Percentiles rank a stretch among this genome's conserved stretches.
These are phyloP conservation scores for Mastigias papua DNA, from an alignment of 30 jellyfish, hydroid and myxozoan genomes.

Conservation along the genomic window DNA sequence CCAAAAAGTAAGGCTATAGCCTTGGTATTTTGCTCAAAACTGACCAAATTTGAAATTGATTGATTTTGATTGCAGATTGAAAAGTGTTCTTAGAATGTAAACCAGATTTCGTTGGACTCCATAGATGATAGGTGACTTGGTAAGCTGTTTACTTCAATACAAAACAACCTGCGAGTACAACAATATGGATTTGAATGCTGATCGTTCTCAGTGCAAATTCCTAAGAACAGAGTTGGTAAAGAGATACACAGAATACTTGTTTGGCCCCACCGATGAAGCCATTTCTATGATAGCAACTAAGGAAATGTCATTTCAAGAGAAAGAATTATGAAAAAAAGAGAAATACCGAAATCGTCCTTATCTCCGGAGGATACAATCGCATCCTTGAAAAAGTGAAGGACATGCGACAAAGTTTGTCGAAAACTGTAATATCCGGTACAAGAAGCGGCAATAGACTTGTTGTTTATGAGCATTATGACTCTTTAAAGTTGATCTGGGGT, in stretches of 20 bases:
- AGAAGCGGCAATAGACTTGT: slow-evolving; percentile 66
- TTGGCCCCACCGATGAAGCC: slow-evolving; percentile 10
- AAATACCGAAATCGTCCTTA: slow-evolving; percentile 21
- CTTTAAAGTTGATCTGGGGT: slow-evolving; percentile 54
- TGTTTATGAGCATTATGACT: slow-evolving; percentile 54
- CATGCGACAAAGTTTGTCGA: slow-evolving; percentile 60
- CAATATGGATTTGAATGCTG: slow-evolving; percentile 43
- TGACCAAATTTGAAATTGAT: too few species aligned
- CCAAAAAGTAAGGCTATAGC: too few species aligned
- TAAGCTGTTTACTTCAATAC: slow-evolving; percentile 2
- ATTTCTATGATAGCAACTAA: slow-evolving; percentile 14
- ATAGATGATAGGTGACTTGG: slow-evolving; percentile 31
- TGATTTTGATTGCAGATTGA: too few species aligned
- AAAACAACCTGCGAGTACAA: slow-evolving; percentile 9
- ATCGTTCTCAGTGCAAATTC: slow-evolving; percentile 1
- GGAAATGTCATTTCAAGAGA: slow-evolving; percentile 17
- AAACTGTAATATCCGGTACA: slow-evolving; percentile 72
- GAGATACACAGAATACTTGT: slow-evolving; percentile 10
- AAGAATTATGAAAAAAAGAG: slow-evolving; percentile 9
- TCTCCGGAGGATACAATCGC: neutral
- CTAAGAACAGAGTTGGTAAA: slow-evolving; percentile 34
- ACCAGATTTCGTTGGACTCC: slow-evolving; percentile 21
- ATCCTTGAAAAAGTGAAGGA: slow-evolving; percentile 70
- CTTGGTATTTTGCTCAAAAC: too few species aligned
- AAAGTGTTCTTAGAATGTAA: neutral